Base-by-base conservation (phyloP, 2,888 invertebrate genomes). In the Synanthedon tipuliformis region DNA sequence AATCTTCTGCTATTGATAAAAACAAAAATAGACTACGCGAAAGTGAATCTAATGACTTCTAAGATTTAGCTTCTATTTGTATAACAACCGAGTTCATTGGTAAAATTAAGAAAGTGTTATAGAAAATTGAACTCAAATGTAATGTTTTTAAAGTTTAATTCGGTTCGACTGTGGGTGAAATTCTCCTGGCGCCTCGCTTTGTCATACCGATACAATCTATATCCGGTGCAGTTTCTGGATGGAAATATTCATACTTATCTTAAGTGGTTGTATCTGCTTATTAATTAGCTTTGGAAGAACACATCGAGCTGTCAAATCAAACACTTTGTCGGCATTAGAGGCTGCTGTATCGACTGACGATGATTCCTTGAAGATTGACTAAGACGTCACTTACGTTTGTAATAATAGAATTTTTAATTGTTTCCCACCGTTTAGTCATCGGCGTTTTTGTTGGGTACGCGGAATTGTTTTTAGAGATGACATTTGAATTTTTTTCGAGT, bases 231-330 rank as follows among this genome's bases (percentile, higher is more conserved):
- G 82, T 82, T 87, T 86, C 74, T 80, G 85, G 85, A 83, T 84
- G 85, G 84, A 87, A 86, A 85, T 83, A 85, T 86, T 87, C 83
- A 82, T 78, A 83, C 81, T 85, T 85, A 86, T 87, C 86, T 84
- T 84, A 86, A 87, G 87, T 86, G 86, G 83, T 79, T 86, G 85
- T 85, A 86, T 86, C 87, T 87, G 85, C 76, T 86, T 85, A 87
- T 86, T 87, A 86, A 87, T 86, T 87, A 86, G 77, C 73, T 75
- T 76, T 74, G 68, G 75, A 73, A 70, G 79, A 77, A 80, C 78
- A 79, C 71, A 76, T 77, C 65, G 75, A 75, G 81, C 87, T 84
- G 86, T 85, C 86, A 84, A 77, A 83, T 74, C 72, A 75, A 78
- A 82, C 82, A 81, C 86, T 85, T 83, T 85, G 85, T 77, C 84